Evolutionary conservation across 2,888 invertebrate genomes (phyloP), one percentile per base, ranked within the genome.

Genomic region (Andrena bicolor): DNA sequence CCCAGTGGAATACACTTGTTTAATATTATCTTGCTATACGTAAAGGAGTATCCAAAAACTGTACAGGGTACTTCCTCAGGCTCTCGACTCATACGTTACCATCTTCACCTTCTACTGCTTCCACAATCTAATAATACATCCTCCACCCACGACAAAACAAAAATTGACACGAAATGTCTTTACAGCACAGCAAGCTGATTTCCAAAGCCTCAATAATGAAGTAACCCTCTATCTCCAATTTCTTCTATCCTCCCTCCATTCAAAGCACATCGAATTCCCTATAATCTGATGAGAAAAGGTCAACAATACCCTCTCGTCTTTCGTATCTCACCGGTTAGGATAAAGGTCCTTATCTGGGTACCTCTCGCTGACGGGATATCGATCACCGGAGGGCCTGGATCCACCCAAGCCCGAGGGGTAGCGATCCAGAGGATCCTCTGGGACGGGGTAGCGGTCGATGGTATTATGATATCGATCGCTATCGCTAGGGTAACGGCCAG

Each of bases 281-380:
- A 10, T 48, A 61, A 71, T 61, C 58, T 30, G 28, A 13, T 49
- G 28, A 48, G 30, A 48, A 60, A 61, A 13, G 58, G 41, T 30
- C 13, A 48, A 23, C 30, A 30, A 53, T 64, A 8, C 1, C 35
- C 7, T 5, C 20, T 23, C n/a, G 20, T 49, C 5, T 16, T 16
- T 10, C 13, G 26, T 48, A 10, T 63, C 83, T 86, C 51, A 92
- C 93, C 92, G 87, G 64, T 89, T 92, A 0, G 92, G 90, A 81
- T 91, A 93, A 28, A 88, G 77, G 75, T 93, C 92, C 70, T 93
- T 93, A 2, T 92, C 92, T 0, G 92, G 93, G 83, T 92, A 94
- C 69, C 94, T 88, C 63, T 94, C 94, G 68, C 86, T 89, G 49
- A 72, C 60, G 2, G 96, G 96, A 94, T 95, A 95, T 92, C 95